Base-by-base conservation (phyloP, 2,113 vertebrate genomes). In the Campylomormyrus numenius region DNA sequence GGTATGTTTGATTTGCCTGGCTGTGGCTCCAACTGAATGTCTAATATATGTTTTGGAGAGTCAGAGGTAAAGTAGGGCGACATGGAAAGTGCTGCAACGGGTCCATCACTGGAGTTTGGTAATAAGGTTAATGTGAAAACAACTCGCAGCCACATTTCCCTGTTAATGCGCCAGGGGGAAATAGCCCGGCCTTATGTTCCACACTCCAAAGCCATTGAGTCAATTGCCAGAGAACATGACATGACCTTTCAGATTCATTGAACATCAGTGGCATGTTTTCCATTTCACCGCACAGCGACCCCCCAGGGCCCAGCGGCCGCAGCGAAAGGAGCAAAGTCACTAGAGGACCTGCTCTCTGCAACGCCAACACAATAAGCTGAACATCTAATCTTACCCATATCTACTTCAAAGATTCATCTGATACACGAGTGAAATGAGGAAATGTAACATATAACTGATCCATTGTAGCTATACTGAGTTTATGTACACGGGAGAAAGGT, bases 221-320 rank as follows among this genome's bases (percentile, higher is more conserved):
- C 97, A 97, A 97, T 97, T 96, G 97, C 96, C 95, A 95, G 96
- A 96, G 97, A 97, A 97, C 97, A 97, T 95, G 97, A 97, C 96
- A 96, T 96, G 97, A 97, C 97, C 97, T 98, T 97, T 98, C 96
- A 95, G 95, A 97, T 94, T 96, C 96, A 97, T 95, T 96, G 94
- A 96, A 94, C 96, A 96, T 97, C 95, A 97, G 94, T 90, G 83
- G 95, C 95, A 94, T 95, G 94, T 92, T 95, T 97, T 97, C 97
- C 96, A 96, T 97, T 96, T 96, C 96, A 95, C 94, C 93, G 95
- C 96, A 92, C 93, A 93, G 90, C 89, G 92, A 95, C 96, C 96
- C 91, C 93, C 92, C 42, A 91, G 94, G 97, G 96, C 96, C 95
- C 94, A 95, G 95, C 96, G 96, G 96, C 97, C 97, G 96, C 97